These are phyloP conservation scores for Papilio demoleus DNA, from an alignment of 2,888 invertebrate species.

Conservation along the genomic window DNA sequence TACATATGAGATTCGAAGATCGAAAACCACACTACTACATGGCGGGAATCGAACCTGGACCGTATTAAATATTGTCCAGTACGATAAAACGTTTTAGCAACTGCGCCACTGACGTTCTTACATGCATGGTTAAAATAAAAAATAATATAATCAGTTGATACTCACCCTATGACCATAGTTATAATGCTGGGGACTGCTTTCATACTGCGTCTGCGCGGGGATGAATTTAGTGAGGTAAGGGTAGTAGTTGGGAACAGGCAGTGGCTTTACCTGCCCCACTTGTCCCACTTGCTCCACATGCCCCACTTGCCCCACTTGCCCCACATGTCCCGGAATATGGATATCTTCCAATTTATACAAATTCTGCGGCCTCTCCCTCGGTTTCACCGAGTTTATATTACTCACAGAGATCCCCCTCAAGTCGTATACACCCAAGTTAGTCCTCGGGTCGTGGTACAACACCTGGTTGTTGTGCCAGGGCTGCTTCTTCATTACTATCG, in stretches of 20 bases:
- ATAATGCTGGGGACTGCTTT: conserved; percentile 63
- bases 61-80: too few relatives aligned
- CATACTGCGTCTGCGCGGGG: conserved; percentile 48
- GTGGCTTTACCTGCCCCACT: conserved; percentile 47
- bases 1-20: too few relatives aligned
- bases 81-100: too few relatives aligned
- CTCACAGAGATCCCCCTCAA: conserved; percentile 36
- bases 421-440: conserved; percentile 40
- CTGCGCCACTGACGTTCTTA: neutral
- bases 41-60: too few relatives aligned
- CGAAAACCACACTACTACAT: too few relatives aligned
- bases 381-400: conserved; percentile 19
- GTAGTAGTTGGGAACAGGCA: conserved; percentile 11
- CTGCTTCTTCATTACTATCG: conserved; percentile 28
- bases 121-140: neutral
- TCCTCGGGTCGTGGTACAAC: conserved; percentile 38
- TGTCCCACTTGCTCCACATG: conserved; percentile 43
- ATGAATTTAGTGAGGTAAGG: conserved; percentile 30
- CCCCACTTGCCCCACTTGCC: conserved; percentile 41
- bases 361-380: conserved; percentile 39
- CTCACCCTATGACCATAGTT: conserved; percentile 74
- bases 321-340: conserved; percentile 38
- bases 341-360: conserved; percentile 26
- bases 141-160: conserved; percentile 43
- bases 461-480: conserved; percentile 23